A percentile compares a stretch with the other conserved stretches of the same genome.
Evolutionary conservation across 2,888 invertebrate species (phyloP).

Genomic region (Rutpela maculata): DNA sequence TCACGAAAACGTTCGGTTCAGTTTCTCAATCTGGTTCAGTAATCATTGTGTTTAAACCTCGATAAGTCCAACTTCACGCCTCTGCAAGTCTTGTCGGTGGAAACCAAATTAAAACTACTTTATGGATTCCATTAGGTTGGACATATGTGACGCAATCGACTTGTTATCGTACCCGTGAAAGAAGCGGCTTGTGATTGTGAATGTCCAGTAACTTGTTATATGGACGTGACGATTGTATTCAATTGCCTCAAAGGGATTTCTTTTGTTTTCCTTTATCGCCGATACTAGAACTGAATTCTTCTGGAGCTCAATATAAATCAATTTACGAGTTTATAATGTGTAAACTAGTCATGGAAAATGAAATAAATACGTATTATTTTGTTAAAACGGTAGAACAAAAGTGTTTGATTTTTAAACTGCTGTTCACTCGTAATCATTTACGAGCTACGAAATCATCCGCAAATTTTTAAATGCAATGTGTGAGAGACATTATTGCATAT

Average conservation of each 20-base stretch:
- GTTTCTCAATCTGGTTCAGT: slow-evolving; percentile 31
- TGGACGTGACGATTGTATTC: slow-evolving; percentile 58
- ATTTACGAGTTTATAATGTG: neutral
- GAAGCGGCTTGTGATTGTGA: slow-evolving; percentile 59
- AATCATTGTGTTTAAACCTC: slow-evolving; percentile 57
- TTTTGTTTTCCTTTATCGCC: slow-evolving; percentile 39
- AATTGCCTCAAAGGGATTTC: slow-evolving; percentile 46
- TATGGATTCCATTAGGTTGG: slow-evolving; percentile 70
- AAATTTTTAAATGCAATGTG: too few relatives aligned
- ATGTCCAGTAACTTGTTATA: slow-evolving; percentile 60
- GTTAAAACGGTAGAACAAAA: too few relatives aligned
- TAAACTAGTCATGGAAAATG: too few relatives aligned
- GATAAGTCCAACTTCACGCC: slow-evolving; percentile 64
- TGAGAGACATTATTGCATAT: too few relatives aligned
- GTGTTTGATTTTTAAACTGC: too few relatives aligned
- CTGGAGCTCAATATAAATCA: neutral
- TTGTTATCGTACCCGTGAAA: slow-evolving; percentile 63
- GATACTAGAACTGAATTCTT: neutral
- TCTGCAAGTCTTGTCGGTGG: slow-evolving; percentile 64
- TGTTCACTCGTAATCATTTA: too few relatives aligned
- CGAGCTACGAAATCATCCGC: too few relatives aligned
- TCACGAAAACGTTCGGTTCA: slow-evolving; percentile 10
- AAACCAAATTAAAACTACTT: slow-evolving; percentile 70
- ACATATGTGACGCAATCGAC: slow-evolving; percentile 68
- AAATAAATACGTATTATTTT: too few relatives aligned